Base-by-base conservation (phyloP, 2,888 invertebrate species). In the Leptopilina drosophilae region DNA sequence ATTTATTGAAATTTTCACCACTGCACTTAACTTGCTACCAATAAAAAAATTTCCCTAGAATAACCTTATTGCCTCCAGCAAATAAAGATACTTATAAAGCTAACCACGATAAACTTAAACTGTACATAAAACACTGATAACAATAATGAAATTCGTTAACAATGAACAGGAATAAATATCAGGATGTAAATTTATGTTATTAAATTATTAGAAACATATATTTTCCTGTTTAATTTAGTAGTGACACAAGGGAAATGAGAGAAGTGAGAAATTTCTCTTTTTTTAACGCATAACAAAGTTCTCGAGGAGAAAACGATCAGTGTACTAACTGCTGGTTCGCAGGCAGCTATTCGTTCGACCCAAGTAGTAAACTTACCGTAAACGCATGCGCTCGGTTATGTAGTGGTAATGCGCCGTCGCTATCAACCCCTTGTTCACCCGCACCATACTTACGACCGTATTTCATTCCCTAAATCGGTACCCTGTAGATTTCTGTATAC, bases 391-490 rank as follows among this genome's bases (percentile, higher is more conserved):
- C 88, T 76, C 81, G 81, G 82, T 83, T 83, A 78, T 81, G 81
- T 80, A 84, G 84, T 85, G 87, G 85, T 85, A 86, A 84, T 89
- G 88, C 89, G 89, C 88, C 87, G 89, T 80, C 83, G 82, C 83
- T 81, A 79, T 82, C 82, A 82, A 81, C 82, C 49, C 78, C 81
- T 77, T 80, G 75, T 76, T 73, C 83, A 78, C 79, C 80, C 79
- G 77, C 79, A 79, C 26, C 66, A 75, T 80, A 80, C 81, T 80
- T 82, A 82, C 82, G 84, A 85, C 84, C 85, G 87, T 86, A 86
- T 87, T 90, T 90, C 89, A 89, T 89, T 88, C 89, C 89, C 89
- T 87, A 90, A 90, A 89, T 89, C 88, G 89, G 87, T 87, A 86
- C 87, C 87, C 88, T 83, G 84, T 84, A 85, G 83, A 85, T 82